Evolutionary conservation across 1,140 invertebrate genomes (phyloP).

Genomic region (Apis cerana): DNA sequence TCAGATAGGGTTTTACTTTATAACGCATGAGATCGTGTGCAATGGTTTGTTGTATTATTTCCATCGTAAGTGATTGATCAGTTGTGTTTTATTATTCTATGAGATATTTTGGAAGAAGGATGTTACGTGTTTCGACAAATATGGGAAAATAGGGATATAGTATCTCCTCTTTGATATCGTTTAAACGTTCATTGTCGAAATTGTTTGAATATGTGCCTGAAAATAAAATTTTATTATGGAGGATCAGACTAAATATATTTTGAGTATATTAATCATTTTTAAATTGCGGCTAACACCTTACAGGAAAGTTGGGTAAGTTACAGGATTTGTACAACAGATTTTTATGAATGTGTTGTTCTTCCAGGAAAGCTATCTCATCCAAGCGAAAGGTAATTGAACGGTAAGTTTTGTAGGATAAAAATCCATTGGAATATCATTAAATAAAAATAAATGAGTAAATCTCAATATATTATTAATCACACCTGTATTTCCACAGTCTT

Average conservation of each 20-base stretch:
- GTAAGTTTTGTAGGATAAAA: constrained; percentile 23
- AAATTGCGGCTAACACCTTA: constrained; percentile 31
- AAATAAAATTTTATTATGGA: background rate
- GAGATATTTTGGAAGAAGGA: constrained; percentile 23
- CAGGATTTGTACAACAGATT: constrained; percentile 15
- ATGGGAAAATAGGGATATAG: constrained; percentile 21
- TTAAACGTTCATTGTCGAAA: constrained; percentile 5
- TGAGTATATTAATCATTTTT: constrained; percentile 47
- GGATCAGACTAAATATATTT: constrained; percentile 17
- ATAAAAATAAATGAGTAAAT: constrained; percentile 43
- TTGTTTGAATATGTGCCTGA: background rate
- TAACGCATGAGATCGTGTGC: constrained; percentile 44
- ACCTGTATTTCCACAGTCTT: constrained; percentile 75
- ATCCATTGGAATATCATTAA: constrained; percentile 3
- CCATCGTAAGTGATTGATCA: constrained; percentile 22
- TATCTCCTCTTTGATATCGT: constrained; percentile 5
- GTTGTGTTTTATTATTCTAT: constrained; percentile 34
- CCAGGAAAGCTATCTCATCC: constrained; percentile 42
- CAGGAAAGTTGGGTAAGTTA: constrained; percentile 53
- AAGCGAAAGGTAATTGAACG: background rate
- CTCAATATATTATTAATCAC: constrained; percentile 64
- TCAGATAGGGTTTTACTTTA: constrained; percentile 26
- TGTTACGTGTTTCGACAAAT: constrained; percentile 11
- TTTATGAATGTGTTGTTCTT: constrained; percentile 59
- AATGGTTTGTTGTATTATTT: constrained; percentile 35